phyloP scores from a whole-genome alignment of 1,140 invertebrate genomes.

The Cataglyphis hispanica region DNA sequence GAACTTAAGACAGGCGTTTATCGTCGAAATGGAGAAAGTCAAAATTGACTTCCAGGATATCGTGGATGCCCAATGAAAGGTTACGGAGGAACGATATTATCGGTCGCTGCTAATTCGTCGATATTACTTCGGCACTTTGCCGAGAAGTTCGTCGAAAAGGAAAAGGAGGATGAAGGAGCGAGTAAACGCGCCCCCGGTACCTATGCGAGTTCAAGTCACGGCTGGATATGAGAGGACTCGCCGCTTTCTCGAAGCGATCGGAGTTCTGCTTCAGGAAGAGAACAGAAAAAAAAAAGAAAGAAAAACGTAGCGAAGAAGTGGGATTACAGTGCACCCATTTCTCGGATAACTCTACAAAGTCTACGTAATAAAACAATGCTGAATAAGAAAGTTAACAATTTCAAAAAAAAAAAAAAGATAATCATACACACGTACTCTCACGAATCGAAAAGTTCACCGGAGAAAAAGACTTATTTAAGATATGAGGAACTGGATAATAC shows the following conservation, averaged over 20 bases:
- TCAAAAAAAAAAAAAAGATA: constrained; percentile 26
- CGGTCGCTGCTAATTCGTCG: constrained; percentile 64
- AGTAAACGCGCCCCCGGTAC: constrained; percentile 23
- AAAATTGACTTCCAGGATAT: constrained; percentile 45
- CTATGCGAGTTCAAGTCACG: constrained; percentile 36
- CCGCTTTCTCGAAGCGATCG: constrained; percentile 54
- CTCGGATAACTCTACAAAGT: constrained; percentile 6
- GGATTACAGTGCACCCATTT: constrained; percentile 45
- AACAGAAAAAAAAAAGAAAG: background rate
- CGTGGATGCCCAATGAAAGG: constrained; percentile 41
- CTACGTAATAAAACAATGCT: constrained; percentile 37
- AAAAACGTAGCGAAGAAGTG: constrained; percentile 34
- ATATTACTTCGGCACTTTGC: constrained; percentile 58
- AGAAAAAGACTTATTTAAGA: background rate
- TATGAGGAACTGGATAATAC: background rate
- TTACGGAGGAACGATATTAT: constrained; percentile 45
- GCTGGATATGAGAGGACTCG: constrained; percentile 64
- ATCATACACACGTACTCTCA: background rate
- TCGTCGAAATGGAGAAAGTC: constrained; percentile 56
- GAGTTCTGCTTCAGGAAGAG: constrained; percentile 29
- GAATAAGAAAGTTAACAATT: constrained; percentile 16
- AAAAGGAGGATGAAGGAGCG: background rate
- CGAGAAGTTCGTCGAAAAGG: constrained; percentile 35
- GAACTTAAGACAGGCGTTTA: constrained; percentile 30
- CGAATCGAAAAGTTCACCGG: background rate